Conservation (phyloP, 2,888 invertebrate species). For the Coenonympha glycerion region DNA sequence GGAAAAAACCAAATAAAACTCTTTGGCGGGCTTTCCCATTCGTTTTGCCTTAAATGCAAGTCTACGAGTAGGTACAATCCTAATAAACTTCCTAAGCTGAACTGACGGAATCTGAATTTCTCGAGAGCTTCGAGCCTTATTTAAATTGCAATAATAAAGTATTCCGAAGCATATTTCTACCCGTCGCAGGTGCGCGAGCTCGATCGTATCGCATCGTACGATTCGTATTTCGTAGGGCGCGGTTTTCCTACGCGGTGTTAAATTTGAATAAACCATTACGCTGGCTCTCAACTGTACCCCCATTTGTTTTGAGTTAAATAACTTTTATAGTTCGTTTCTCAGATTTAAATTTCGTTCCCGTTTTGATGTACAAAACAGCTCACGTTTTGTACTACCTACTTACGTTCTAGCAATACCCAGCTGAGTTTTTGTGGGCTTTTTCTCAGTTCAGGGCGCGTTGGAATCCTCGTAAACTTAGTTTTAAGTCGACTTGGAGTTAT, state of each 20-base stretch:
- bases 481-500: no score
- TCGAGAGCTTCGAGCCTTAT: not conserved
- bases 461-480: no score
- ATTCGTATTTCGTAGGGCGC: slow-evolving; percentile 45
- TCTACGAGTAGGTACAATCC: no score
- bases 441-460: no score
- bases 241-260: slow-evolving; percentile 52
- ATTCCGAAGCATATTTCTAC: slow-evolving; percentile 22
- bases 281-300: slow-evolving; percentile 20
- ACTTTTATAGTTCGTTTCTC: slow-evolving; percentile 18
- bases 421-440: no score
- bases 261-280: slow-evolving; percentile 71
- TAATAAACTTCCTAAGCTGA: not conserved
- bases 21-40: no score
- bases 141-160: slow-evolving; percentile 12
- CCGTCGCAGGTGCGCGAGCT: slow-evolving; percentile 48
- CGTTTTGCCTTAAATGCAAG: no score
- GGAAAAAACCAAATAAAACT: no score
- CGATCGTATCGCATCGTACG: no score
- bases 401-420: no score
- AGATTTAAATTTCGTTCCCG: slow-evolving; percentile 19
- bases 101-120: slow-evolving; percentile 2
- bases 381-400: not conserved
- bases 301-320: slow-evolving; percentile 31
- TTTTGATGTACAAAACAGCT: slow-evolving; percentile 4